phyloP scores from a whole-genome alignment of 2,797 vertebrate genomes.

The Bovichtus diacanthus region DNA sequence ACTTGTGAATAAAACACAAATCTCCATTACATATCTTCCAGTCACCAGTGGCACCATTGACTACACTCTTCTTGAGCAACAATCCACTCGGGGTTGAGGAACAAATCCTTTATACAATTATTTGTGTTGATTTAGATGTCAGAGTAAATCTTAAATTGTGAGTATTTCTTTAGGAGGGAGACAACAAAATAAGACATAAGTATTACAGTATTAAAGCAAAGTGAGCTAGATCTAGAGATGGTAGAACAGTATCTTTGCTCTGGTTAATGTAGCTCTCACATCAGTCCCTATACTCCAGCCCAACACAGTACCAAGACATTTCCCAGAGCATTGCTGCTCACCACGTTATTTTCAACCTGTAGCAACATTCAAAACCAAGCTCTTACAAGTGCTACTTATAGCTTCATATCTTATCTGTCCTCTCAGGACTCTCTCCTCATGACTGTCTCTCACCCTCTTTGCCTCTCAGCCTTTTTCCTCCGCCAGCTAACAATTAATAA shows the following conservation, averaged over 20 bases:
- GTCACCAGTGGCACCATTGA: not conserved
- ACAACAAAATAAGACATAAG: not conserved
- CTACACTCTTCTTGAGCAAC: not conserved
- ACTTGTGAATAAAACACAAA: not conserved
- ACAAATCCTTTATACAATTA: not conserved
- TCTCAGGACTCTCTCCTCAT: constrained; percentile 54
- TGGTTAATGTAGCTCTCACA: constrained; percentile 26
- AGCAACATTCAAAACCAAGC: constrained; percentile 46
- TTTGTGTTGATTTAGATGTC: not conserved
- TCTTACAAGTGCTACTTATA: constrained; percentile 67
- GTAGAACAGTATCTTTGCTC: not conserved
- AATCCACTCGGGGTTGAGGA: not conserved
- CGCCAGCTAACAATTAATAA: not conserved
- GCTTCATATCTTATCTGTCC: constrained; percentile 75
- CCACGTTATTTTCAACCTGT: constrained; percentile 60
- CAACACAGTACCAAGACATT: constrained; percentile 31
- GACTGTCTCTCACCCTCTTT: not conserved
- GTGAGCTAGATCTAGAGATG: not conserved
- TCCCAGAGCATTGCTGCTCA: constrained; percentile 55
- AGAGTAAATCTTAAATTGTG: not conserved
- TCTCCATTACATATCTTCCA: not conserved
- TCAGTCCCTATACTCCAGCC: not conserved
- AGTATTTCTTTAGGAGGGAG: not conserved
- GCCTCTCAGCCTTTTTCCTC: not conserved
- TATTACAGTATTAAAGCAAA: not conserved